These are phyloP conservation scores for Nephrotoma flavescens DNA, from an alignment of 2,888 invertebrate genomes.

Conservation along the genomic window DNA sequence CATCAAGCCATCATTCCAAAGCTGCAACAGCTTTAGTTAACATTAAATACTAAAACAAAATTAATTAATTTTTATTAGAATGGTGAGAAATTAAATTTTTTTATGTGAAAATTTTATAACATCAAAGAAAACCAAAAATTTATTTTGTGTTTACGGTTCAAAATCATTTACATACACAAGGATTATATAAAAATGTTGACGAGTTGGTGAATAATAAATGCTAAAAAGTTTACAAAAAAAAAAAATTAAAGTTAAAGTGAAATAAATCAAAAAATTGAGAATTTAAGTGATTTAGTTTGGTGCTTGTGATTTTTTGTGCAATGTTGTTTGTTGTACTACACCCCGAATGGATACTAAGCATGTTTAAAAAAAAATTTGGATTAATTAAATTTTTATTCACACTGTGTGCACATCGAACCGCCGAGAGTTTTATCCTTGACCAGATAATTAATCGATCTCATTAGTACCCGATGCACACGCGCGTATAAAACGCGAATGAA, in stretches of 20 bases:
- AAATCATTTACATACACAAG: not conserved
- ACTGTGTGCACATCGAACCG: not conserved
- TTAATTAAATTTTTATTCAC: not conserved
- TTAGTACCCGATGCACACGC: not conserved
- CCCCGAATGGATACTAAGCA: not conserved
- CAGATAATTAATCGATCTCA: not conserved
- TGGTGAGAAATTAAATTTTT: not conserved
- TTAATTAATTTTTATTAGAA: not conserved
- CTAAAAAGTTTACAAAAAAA: not conserved
- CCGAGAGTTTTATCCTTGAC: not conserved
- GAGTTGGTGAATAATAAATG: not conserved
- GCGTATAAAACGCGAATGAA: not conserved
- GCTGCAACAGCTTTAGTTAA: constrained; percentile 1
- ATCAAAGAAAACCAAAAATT: not conserved
- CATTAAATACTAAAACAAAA: not conserved
- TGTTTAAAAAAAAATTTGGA: not conserved
- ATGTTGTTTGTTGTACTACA: not conserved
- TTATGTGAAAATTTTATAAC: not conserved
- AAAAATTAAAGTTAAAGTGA: not conserved
- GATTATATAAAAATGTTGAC: not conserved
- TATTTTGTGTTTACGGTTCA: not conserved
- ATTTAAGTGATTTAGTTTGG: not conserved
- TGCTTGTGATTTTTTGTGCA: not conserved
- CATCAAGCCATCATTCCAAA: not conserved
- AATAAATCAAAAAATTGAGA: not conserved